Evolutionary conservation across 2,888 invertebrate genomes (phyloP), one percentile per base, ranked within the genome.

Genomic region (Melinaea marsaeus): DNA sequence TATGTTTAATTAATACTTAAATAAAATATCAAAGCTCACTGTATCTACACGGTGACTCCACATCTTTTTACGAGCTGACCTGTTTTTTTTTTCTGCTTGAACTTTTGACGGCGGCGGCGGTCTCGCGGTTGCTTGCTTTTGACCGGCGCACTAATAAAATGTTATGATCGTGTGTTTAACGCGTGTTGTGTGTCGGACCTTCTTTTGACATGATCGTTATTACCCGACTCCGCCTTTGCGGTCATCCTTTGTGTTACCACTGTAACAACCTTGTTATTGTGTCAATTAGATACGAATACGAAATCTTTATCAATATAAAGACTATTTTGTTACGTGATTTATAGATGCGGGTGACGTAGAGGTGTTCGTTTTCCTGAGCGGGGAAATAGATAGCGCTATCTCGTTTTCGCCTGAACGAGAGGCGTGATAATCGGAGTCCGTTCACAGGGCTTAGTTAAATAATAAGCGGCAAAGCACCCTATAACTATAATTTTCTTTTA

Each of bases 141-240:
- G 88, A 87, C 90, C 85, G 83, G 80, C 79, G 84, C 86, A 88
- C 90, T 88, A 90, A 90, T 90, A 90, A 90, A 90, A 90, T 87
- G 87, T 90, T 90, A 90, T 89, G 88, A 87, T 88, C 86, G 90
- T 90, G 84, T 90, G 90, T 88, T 90, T 90, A 88, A 89, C 90
- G 89, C 89, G 85, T 84, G 88, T 86, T 86, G 82, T 87, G 84
- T 85, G 90, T 87, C 89, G 90, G 89, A 74, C 86, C 88, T 85
- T 84, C 85, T 83, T 90, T 89, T 88, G 89, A 90, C 89, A 88
- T 84, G 86, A 86, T 88, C 86, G 85, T 89, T 88, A 90, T 86
- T 82, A 81, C 82, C 83, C 81, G 79, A 78, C 83, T 80, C 85
- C 82, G 84, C 84, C 86, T 88, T 81, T 84, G 88, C 86, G 88